Base-by-base conservation (phyloP, 2,113 vertebrate genomes). In the Sturnira hondurensis region DNA sequence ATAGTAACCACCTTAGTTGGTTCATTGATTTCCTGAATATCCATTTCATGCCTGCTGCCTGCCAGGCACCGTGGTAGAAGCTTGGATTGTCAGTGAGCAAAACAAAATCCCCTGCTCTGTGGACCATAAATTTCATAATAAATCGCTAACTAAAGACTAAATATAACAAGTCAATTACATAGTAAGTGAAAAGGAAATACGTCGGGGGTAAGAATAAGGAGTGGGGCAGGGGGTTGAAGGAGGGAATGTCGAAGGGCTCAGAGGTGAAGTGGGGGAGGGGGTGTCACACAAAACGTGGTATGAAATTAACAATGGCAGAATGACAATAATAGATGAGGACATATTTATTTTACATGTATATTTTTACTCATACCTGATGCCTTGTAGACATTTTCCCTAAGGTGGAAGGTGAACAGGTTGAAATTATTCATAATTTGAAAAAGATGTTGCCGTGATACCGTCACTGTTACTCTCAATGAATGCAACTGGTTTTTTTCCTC, bases 161-260 rank as follows among this genome's bases (percentile, higher is more conserved):
- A 36, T 61, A 19, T 16, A 50, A 15, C 2, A 28, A 65, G 2
- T 76, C 8, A 20, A 8, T 6, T 24, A 20, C 12, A 54, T 31
- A n/a, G 19, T 28, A 12, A 63, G 16, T 63, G 52, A 82, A 24
- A 20, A 70, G 36, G 24, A 19, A 24, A 8, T 19, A 82, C 19
- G 0, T 12, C 47, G 28, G 4, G 24, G 22, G 5, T 56, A 28
- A 26, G 24, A 41, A 36, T 52, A 80, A 68, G 20, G 38, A 17
- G 10, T 12, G 77, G 50, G 61, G 0, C 7, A 86, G 38, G 2
- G 20, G 36, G 52, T 45, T 5, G 5, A 47, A 5, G 13, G 36
- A 31, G 80, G 54, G 16, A 45, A 4, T 14, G 3, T 4, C 1
- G 2, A 22, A 0, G 0, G 5, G 15, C 14, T 70, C 2, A 36